Evolutionary conservation across 2,797 vertebrate genomes (phyloP).

Genomic region (Thalassophryne amazonica): DNA sequence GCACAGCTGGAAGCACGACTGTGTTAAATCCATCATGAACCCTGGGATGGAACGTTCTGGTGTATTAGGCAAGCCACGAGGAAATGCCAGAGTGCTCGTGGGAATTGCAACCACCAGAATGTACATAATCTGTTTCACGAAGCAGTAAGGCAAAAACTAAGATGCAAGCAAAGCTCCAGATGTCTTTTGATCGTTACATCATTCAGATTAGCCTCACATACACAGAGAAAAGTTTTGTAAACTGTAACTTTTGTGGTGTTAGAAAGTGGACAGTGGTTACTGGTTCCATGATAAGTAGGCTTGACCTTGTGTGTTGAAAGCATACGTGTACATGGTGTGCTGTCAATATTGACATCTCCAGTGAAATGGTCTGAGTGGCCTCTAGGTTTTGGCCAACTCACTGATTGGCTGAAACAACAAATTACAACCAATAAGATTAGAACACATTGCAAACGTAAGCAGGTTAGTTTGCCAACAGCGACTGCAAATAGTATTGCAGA

Average conservation of each 20-base stretch:
- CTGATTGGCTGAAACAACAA: conserved; percentile 35
- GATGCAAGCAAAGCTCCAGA: too few species aligned
- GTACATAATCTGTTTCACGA: conserved; percentile 23
- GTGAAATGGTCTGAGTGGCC: conserved; percentile 35
- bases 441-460: conserved; percentile 50
- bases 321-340: neutral
- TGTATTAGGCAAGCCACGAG: conserved; percentile 56
- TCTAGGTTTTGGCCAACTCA: neutral
- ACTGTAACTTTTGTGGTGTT: too few species aligned
- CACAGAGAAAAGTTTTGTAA: too few species aligned
- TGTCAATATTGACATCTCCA: conserved; percentile 46
- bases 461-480: conserved; percentile 29
- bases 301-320: too few species aligned
- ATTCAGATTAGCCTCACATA: too few species aligned
- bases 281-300: too few species aligned
- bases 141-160: conserved; percentile 30
- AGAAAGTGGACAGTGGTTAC: too few species aligned
- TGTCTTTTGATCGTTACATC: too few species aligned
- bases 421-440: conserved; percentile 40
- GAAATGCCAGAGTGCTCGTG: conserved; percentile 66
- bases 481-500: conserved; percentile 38
- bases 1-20: conserved; percentile 46
- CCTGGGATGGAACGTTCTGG: conserved; percentile 26
- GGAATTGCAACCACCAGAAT: conserved; percentile 44
- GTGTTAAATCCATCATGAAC: conserved; percentile 63